These are phyloP conservation scores for Lasioglossum pauxillum DNA, from an alignment of 2,888 invertebrate genomes.

Conservation along the genomic window DNA sequence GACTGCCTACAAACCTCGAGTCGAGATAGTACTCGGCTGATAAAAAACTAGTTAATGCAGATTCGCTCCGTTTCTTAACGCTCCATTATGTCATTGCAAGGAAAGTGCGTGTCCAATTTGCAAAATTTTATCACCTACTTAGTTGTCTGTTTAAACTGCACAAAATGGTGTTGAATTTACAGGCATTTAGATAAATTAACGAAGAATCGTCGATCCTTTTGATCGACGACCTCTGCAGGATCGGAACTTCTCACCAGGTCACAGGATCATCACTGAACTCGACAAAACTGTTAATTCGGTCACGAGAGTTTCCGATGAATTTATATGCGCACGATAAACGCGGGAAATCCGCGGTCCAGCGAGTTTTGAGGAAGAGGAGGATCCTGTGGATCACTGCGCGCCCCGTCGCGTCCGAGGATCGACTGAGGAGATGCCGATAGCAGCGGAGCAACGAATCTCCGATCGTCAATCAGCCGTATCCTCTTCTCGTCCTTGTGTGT, in stretches of 20 bases:
- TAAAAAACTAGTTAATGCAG: not conserved
- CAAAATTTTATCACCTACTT: not conserved
- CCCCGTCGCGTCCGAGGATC: constrained; percentile 37
- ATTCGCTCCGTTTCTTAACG: not conserved
- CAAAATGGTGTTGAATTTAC: not conserved
- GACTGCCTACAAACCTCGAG: not conserved
- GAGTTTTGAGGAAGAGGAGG: not conserved
- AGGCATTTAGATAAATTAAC: not conserved
- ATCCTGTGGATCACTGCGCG: constrained; percentile 15
- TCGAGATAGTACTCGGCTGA: not conserved
- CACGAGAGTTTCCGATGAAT: not conserved
- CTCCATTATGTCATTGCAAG: not conserved
- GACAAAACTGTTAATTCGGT: not conserved
- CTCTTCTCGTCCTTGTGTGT: not conserved
- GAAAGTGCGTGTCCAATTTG: not conserved
- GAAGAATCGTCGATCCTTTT: too few species aligned
- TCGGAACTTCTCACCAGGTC: not conserved
- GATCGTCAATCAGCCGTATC: constrained; percentile 10
- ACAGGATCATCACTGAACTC: not conserved
- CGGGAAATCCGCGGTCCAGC: not conserved
- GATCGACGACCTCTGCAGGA: not conserved
- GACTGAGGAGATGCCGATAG: constrained; percentile 39
- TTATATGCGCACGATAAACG: not conserved
- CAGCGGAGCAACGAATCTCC: constrained; percentile 42
- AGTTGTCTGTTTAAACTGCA: not conserved